phyloP scores from a whole-genome alignment of 2,797 vertebrate species.

The Syngnathus acus region DNA sequence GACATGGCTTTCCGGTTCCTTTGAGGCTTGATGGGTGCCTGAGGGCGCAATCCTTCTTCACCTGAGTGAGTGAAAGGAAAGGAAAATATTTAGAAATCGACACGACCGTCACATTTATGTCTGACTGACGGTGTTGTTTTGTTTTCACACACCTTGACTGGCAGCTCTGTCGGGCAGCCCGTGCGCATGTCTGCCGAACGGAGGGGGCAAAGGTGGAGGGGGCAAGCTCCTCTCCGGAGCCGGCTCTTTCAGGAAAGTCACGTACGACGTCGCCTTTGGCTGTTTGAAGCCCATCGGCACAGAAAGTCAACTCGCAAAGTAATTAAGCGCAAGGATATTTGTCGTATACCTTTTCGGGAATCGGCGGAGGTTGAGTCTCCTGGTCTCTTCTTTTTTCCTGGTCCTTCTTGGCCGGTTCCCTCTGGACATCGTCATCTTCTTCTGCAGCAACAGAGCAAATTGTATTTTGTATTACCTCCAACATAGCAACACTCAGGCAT shows the following conservation, averaged over 20 bases:
- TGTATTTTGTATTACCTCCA: neutral
- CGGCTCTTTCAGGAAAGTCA: conserved; percentile 61
- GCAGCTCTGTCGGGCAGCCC: conserved; percentile 64
- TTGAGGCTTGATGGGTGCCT: conserved; percentile 81
- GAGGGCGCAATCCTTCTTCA: conserved; percentile 65
- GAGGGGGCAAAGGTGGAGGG: conserved; percentile 59
- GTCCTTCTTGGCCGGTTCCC: conserved; percentile 47
- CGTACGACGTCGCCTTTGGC: conserved; percentile 64
- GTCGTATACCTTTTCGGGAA: conserved; percentile 65
- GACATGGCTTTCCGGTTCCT: conserved; percentile 81
- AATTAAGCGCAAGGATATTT: neutral
- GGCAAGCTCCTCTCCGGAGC: conserved; percentile 57
- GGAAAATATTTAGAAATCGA: too few species aligned
- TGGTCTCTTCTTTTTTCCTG: conserved; percentile 55
- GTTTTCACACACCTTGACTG: conserved; percentile 61
- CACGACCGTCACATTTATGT: conserved; percentile 1
- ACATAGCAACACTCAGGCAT: too few species aligned
- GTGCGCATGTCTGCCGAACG: conserved; percentile 44
- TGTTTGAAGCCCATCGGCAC: conserved; percentile 23
- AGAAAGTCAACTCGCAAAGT: conserved; percentile 8
- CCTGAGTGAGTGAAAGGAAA: conserved; percentile 40
- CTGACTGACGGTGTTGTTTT: neutral
- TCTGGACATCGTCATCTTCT: conserved; percentile 57
- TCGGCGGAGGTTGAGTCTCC: conserved; percentile 64
- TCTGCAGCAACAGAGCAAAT: conserved; percentile 40